Base-by-base conservation (phyloP, 2,888 invertebrate species). In the Lymantria dispar region DNA sequence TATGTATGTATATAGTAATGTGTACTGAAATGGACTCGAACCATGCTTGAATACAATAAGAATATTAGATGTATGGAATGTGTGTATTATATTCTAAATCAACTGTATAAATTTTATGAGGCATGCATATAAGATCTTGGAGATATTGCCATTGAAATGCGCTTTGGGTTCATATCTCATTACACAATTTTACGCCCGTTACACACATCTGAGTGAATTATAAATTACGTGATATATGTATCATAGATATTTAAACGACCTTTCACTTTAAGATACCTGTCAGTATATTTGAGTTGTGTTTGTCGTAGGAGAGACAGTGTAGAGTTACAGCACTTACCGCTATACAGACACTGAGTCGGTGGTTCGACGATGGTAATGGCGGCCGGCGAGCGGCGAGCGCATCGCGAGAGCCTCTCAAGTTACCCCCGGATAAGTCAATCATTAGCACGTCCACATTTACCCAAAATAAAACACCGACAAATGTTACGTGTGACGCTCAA, bases 361-460 rank as follows among this genome's bases (percentile, higher is more conserved):
- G 62, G 64, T 61, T 57, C 14, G 40, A 57, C 66, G 60, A 57
- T 59, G 56, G 51, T 45, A 31, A 40, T 29, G 43, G 29, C 47
- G 47, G 54, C 53, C 59, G 64, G 52, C 61, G 62, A 62, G 60
- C 71, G 62, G 70, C 71, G 74, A 68, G 71, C 70, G 71, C 73
- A 66, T 69, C 66, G 70, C 74, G 83, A 87, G 87, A 78, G 81
- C 81, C 87, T 89, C 89, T 91, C 90, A 82, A 80, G 88, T 91
- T 91, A 89, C 91, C 74, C 83, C 90, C 87, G 91, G 91, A 91
- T 90, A 91, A 91, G 90, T 91, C 91, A 91, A 91, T 91, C 91
- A 91, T 86, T 89, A 76, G 82, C 84, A 84, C 88, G 83, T 87
- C 85, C 86, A 85, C 82, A 80, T 86, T 87, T 80, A 76, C 83